Evolutionary conservation across 2,888 invertebrate genomes (phyloP), one percentile per base, ranked within the genome.

Genomic region (Kryphioiulus occultus): DNA sequence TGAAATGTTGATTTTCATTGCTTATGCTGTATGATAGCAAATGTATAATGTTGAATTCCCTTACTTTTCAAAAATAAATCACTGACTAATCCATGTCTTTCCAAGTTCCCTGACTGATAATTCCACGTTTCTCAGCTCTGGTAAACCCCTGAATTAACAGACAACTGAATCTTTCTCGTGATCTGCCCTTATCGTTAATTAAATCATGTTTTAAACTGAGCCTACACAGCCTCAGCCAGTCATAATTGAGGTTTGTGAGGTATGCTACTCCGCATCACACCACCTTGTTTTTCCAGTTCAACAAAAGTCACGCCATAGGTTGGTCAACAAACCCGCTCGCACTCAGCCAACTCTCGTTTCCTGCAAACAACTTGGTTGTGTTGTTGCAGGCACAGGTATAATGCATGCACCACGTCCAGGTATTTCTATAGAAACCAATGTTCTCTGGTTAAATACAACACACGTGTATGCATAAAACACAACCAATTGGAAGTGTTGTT

Each of bases 251-350:
- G 12, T 68, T 7, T 68, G 10, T 26, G 22, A 10, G 68, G 26
- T 22, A 68, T 39, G 9, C 22, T 68, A 10, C 68, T 22, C 68
- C 68, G 68, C 68, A 68, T 26, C 68, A 68, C 68, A 68, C 68
- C 68, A 68, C 68, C 68, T 68, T 68, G 68, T 68, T 68, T 68
- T 68, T 68, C 68, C 68, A 22, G 68, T 59, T 22, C 22, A 53
- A 53, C 68, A 68, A 26, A 26, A 68, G 68, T 68, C 68, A 68
- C 68, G 68, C 68, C 68, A 68, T 68, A 68, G 68, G 68, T 68
- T 68, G 68, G 68, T 68, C 68, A 68, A 68, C 68, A 68, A 68
- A 68, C 68, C 26, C 26, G 68, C 26, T 68, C 26, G 68, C 22
- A 26, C 26, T 2, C 68, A 9, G 68, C 12, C 68, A 68, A 68